Evolutionary conservation across 1,140 invertebrate genomes (phyloP), one percentile per base, ranked within the genome.

Genomic region (Drosophila setifemur): DNA sequence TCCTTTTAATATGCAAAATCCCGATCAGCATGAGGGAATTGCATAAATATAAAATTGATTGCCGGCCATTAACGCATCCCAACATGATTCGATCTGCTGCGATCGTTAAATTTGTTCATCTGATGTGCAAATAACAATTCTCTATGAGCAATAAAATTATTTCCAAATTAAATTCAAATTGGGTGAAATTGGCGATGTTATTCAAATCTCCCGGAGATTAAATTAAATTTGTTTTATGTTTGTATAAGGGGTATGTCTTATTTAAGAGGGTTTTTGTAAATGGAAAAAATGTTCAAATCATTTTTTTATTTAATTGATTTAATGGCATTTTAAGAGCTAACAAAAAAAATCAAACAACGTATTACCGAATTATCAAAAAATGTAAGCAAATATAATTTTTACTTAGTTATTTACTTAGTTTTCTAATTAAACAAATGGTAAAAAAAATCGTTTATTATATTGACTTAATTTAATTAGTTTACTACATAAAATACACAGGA

Each of bases 21-120:
- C 18, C 25, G 23, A 3, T 28, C 9, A 18, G 25, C 61, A 67
- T 8, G 18, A 28, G 49, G 21, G 19, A 44, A 26, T 42, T 11
- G 47, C 44, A 81, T 75, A 86, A 85, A 86, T 86, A 55, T 63
- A 5, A 54, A 79, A 86, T 86, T 86, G 77, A 85, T 86, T 67
- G 70, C 23, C 19, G 26, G 39, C 73, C 70, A 81, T 81, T 82
- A 81, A 81, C 63, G 79, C 70, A 71, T 53, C 55, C 43, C 55
- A 39, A 28, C 33, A 25, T 57, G 18, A n/a, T 64, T 6, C 37
- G 26, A 39, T 37, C 31, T 23, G 16, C 43, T 23, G 28, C 23
- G 66, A 60, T 81, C 77, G 60, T 81, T 57, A 75, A 81, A 72
- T 48, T 47, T 55, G 19, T 70, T 37, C 54, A 33, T 29, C 81